Conservation (phyloP, 2,888 invertebrate species). For the Lepidocyrtinus sp. region DNA sequence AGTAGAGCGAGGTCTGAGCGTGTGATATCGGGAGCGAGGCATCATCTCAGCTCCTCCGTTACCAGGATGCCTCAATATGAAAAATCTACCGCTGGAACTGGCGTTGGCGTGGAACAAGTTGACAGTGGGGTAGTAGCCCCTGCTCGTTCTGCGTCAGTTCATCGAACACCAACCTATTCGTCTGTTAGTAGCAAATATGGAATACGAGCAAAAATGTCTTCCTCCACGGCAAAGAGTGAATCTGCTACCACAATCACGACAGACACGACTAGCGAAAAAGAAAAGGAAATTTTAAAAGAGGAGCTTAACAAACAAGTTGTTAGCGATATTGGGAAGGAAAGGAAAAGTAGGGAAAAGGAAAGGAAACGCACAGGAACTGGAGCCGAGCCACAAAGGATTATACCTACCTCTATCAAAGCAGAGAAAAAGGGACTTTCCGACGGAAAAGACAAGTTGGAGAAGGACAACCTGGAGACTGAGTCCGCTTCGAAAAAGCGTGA, state of each 20-base stretch:
- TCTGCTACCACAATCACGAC: conserved; percentile 25
- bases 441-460: conserved; percentile 48
- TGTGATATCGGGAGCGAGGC: conserved; percentile 65
- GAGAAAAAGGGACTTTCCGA: conserved; percentile 26
- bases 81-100: background rate
- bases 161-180: conserved; percentile 49
- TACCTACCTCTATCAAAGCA: conserved; percentile 34
- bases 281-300: conserved; percentile 55
- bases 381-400: conserved; percentile 43
- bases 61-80: conserved; percentile 27
- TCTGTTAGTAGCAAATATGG: conserved; percentile 52
- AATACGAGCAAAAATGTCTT: conserved; percentile 42
- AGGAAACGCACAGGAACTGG: conserved; percentile 41
- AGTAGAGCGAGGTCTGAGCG: conserved; percentile 67
- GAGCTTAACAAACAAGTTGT: conserved; percentile 17
- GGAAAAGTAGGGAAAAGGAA: conserved; percentile 52
- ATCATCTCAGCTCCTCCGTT: conserved; percentile 55
- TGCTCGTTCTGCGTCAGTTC: conserved; percentile 36
- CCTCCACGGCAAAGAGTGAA: conserved; percentile 31
- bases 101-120: conserved; percentile 26
- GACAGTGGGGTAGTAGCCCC: conserved; percentile 10
- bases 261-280: conserved; percentile 13
- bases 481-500: conserved; percentile 43
- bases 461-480: conserved; percentile 51
- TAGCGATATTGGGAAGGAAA: conserved; percentile 23